Conservation (phyloP, 2,888 invertebrate genomes). For the Parnassius glacialis region DNA sequence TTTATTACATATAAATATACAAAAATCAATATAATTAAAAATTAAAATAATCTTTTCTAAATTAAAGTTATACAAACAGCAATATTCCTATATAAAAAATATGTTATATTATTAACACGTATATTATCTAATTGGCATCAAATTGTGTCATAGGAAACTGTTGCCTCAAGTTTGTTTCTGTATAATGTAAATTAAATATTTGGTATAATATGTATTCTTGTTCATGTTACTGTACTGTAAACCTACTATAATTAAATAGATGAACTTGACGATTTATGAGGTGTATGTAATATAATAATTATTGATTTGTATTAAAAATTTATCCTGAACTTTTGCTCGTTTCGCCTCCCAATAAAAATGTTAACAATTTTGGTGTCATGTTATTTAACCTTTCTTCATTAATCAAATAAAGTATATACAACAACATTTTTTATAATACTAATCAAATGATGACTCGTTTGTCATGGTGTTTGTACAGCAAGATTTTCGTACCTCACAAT, state of each 20-base stretch:
- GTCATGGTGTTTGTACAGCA: too few relatives aligned
- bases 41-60: too few relatives aligned
- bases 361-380: constrained; percentile 62
- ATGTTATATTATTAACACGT: not conserved
- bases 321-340: constrained; percentile 79
- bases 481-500: too few relatives aligned
- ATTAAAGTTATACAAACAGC: too few relatives aligned
- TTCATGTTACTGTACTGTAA: constrained; percentile 78
- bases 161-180: constrained; percentile 64
- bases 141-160: constrained; percentile 47
- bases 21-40: too few relatives aligned
- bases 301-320: constrained; percentile 76
- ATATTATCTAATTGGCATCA: constrained; percentile 10
- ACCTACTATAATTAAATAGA: constrained; percentile 72
- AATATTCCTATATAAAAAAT: too few relatives aligned
- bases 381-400: constrained; percentile 37
- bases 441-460: too few relatives aligned
- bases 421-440: too few relatives aligned
- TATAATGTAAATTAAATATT: constrained; percentile 48
- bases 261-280: constrained; percentile 73
- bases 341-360: constrained; percentile 81
- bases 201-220: constrained; percentile 55
- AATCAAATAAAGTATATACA: too few relatives aligned
- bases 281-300: constrained; percentile 66
- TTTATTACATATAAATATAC: too few relatives aligned